A percentile compares a stretch with the other conserved stretches of the same genome.
These are phyloP conservation scores for Antrozous pallidus DNA, from an alignment of 2,797 vertebrate genomes.

Conservation along the genomic window DNA sequence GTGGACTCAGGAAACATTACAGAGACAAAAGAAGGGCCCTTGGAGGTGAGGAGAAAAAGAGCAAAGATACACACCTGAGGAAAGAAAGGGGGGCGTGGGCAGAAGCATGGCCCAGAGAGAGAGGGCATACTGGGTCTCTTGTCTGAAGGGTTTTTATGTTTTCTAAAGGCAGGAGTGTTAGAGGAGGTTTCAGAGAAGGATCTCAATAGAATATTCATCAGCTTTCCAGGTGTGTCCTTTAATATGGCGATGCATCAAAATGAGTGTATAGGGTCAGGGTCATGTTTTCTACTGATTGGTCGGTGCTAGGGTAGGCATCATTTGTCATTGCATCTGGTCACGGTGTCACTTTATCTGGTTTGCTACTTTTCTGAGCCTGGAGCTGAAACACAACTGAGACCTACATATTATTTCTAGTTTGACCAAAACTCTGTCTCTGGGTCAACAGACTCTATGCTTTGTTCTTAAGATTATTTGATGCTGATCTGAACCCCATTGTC, in stretches of 20 bases:
- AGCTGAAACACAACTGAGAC: not conserved
- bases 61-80: not conserved
- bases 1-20: not conserved
- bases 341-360: not conserved
- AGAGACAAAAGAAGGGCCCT: not conserved
- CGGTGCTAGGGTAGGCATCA: not conserved
- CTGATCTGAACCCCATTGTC: not conserved
- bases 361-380: not conserved
- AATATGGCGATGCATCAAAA: not conserved
- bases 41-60: not conserved
- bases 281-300: not conserved
- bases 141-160: not conserved
- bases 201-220: not conserved
- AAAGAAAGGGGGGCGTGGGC: not conserved
- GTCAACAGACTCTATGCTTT: not conserved
- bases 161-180: not conserved
- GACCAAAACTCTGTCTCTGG: not conserved
- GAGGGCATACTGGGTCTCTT: not conserved
- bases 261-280: not conserved
- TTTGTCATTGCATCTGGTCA: not conserved
- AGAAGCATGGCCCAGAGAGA: not conserved
- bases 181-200: not conserved
- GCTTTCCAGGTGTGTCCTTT: not conserved
- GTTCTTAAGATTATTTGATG: not conserved
- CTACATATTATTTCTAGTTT: not conserved